Evolutionary conservation across 2,888 invertebrate genomes (phyloP).

Genomic region (Rhorus exstirpatorius): DNA sequence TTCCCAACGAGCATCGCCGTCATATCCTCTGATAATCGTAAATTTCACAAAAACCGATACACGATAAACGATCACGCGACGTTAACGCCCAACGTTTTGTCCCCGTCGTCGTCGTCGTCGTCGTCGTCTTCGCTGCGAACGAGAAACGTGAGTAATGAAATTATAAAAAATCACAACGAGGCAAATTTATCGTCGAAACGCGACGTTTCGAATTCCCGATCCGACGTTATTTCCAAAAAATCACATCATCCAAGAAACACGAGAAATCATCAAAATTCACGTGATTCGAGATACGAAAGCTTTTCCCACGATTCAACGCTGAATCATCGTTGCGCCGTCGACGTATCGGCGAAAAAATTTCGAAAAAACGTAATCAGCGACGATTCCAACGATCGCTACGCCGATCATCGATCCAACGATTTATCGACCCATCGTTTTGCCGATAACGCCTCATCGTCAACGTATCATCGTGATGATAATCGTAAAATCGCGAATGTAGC

Average conservation of each 20-base stretch:
- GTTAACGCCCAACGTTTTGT: too few species aligned
- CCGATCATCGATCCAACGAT: neutral
- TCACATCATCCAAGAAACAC: neutral
- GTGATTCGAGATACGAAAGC: neutral
- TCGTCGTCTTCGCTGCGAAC: too few species aligned
- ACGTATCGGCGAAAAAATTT: conserved; percentile 75
- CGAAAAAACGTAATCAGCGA: conserved; percentile 67
- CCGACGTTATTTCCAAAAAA: conserved; percentile 36
- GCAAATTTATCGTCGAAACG: conserved; percentile 10
- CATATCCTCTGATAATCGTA: conserved; percentile 62
- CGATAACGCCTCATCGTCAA: too few species aligned
- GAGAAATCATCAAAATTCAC: conserved; percentile 10
- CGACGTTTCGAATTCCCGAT: neutral
- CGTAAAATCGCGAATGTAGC: neutral
- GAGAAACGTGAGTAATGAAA: conserved; percentile 65
- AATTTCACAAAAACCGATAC: conserved; percentile 72
- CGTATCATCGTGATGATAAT: conserved; percentile 26
- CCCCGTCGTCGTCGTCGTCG: too few species aligned
- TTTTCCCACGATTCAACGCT: conserved; percentile 67
- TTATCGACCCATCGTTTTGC: neutral
- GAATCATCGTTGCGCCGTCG: conserved; percentile 74
- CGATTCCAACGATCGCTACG: conserved; percentile 57
- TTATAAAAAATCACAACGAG: neutral
- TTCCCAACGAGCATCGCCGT: conserved; percentile 37
- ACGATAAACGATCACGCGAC: conserved; percentile 71